Base-by-base conservation (phyloP, 23 tunicate species). In the Ascidia mentula region DNA sequence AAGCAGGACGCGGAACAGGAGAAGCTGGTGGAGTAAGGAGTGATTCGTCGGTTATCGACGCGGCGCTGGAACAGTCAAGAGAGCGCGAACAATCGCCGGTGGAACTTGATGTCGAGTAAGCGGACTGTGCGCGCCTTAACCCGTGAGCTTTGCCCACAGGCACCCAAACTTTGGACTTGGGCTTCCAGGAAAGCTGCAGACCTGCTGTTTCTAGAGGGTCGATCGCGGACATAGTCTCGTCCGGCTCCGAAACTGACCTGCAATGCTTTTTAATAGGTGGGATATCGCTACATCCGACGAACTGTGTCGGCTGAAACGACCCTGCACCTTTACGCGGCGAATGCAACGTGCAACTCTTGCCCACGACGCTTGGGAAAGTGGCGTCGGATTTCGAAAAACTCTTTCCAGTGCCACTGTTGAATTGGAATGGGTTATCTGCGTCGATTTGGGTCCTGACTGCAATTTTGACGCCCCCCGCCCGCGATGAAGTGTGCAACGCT, bases 1-100 rank as follows among this genome's bases (percentile, higher is more conserved):
- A 88, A 4, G 87, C 93, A 1, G 93, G 93, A 1, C 93, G 87
- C 40, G 93, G 93, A 45, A 88, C 79, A 6, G 93, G 93, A 15
- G 93, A 88, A 9, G 87, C 82, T 0, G 93, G 93, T 7, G 93
- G 93, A 5, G 93, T 88, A 31, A 88, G 42, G 0, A 72, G 61
- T 20, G 90, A 73, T 13, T 69, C 76, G 6, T 73, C 75, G 34
- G 59, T 35, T 18, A 36, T 18, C 0, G 83, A 78, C 34, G 45
- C 35, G 17, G 40, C 65, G 42, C 83, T 71, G 32, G 88, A 70
- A 37, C 79, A 77, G 59, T 88, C 93, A 26, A 79, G 81, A 26
- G 93, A 88, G 39, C 77, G 46, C 6, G 92, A 87, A 31, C 89
- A 85, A 77, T 71, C 78, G 20, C 34, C 59, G 39, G 24, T 5